phyloP scores from a whole-genome alignment of 2,113 vertebrate genomes.

The Emydocephalus ijimae region DNA sequence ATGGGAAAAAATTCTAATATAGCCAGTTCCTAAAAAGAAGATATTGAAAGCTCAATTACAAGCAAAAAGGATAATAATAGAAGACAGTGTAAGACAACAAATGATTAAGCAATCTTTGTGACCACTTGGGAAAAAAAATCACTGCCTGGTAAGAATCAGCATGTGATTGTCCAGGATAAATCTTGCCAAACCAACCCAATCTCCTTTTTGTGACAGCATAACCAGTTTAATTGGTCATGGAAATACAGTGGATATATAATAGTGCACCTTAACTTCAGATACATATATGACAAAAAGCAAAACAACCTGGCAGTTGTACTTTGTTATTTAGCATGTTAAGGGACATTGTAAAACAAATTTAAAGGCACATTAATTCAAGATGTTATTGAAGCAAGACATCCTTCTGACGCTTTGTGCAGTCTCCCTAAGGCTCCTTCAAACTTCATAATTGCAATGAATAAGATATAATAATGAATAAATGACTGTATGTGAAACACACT shows the following conservation, averaged over 20 bases:
- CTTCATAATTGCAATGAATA: not conserved
- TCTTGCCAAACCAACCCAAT: not conserved
- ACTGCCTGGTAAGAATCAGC: not conserved
- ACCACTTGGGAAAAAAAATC: not conserved
- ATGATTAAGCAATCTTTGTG: not conserved
- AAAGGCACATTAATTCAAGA: not conserved
- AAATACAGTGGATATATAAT: not conserved
- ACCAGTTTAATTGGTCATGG: not conserved
- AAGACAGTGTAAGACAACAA: not conserved
- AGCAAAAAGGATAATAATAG: not conserved
- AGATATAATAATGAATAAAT: not conserved
- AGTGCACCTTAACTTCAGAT: not conserved
- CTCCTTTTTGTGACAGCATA: not conserved
- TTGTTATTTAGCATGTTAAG: not conserved
- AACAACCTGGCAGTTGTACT: not conserved
- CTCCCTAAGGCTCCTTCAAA: not conserved
- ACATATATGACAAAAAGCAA: not conserved
- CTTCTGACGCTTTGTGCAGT: not conserved
- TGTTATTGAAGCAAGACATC: not conserved
- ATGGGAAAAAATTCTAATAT: not conserved
- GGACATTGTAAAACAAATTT: not conserved
- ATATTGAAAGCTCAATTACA: not conserved
- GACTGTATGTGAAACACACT: not conserved
- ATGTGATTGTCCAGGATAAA: not conserved
- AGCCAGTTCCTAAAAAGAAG: not conserved